Conservation (phyloP, 2,888 invertebrate species). For the Teinopalpus imperialis region DNA sequence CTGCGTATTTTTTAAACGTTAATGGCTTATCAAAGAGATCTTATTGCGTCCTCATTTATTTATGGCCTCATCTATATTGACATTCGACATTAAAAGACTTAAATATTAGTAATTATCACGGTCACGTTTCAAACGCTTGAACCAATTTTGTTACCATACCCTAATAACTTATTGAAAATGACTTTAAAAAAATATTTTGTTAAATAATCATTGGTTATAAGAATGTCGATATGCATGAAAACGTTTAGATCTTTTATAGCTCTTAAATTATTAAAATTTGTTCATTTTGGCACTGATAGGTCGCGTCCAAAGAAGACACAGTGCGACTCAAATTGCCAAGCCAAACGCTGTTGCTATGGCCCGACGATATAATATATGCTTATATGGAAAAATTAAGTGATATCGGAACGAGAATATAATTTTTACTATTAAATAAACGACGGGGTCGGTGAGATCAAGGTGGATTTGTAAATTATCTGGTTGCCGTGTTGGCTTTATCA, state of each 20-base stretch:
- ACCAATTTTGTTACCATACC: too few relatives aligned
- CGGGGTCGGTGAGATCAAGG: constrained; percentile 49
- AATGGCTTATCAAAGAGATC: not conserved
- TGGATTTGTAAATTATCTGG: constrained; percentile 57
- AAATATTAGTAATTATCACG: constrained; percentile 10
- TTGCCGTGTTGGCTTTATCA: constrained; percentile 62
- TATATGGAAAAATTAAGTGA: constrained; percentile 12
- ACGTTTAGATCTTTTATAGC: too few relatives aligned
- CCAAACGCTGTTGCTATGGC: constrained; percentile 1
- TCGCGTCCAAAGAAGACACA: too few relatives aligned
- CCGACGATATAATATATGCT: not conserved
- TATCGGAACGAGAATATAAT: constrained; percentile 21
- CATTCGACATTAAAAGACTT: not conserved
- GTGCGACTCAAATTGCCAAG: too few relatives aligned
- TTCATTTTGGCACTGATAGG: too few relatives aligned
- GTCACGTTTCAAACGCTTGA: too few relatives aligned
- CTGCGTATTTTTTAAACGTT: not conserved
- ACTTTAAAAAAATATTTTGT: too few relatives aligned
- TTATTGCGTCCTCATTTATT: constrained; percentile 16
- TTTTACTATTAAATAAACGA: constrained; percentile 22
- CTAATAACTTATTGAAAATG: too few relatives aligned
- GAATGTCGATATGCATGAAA: too few relatives aligned
- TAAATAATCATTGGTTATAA: too few relatives aligned
- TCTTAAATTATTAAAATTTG: too few relatives aligned
- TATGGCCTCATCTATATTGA: constrained; percentile 1